Evolutionary conservation across 2,797 vertebrate genomes (phyloP).

Genomic region (Coregonus sp.): DNA sequence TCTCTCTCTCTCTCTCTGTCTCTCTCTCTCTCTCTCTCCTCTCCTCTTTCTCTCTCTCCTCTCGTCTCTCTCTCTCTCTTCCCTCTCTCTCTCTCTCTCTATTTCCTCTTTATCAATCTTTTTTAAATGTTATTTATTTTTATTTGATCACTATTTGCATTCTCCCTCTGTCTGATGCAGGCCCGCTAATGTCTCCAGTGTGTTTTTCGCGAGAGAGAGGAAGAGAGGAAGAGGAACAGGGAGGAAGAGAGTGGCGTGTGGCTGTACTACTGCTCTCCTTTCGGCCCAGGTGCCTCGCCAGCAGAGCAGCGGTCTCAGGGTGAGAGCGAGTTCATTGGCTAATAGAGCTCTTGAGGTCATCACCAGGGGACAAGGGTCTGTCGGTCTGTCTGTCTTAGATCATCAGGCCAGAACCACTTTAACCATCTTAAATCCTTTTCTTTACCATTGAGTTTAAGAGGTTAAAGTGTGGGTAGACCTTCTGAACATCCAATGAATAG

Average conservation of each 20-base stretch:
- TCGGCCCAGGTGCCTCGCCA: slow-evolving; percentile 49
- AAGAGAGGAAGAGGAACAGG: slow-evolving; percentile 23
- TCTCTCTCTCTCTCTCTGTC: no score
- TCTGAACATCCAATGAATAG: no score
- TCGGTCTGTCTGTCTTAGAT: neutral
- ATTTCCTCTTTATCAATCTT: neutral
- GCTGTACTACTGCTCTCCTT: slow-evolving; percentile 40
- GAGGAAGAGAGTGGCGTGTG: slow-evolving; percentile 42
- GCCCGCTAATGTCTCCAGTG: slow-evolving; percentile 46
- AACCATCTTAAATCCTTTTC: no score
- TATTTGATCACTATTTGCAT: neutral
- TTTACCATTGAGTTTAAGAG: no score
- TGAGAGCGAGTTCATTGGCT: slow-evolving; percentile 56
- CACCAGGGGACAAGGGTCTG: neutral
- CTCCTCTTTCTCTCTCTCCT: neutral
- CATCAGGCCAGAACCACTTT: no score
- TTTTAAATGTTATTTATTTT: neutral
- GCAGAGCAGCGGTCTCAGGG: slow-evolving; percentile 35
- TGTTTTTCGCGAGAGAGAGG: slow-evolving; percentile 25
- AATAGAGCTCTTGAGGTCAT: slow-evolving; percentile 37
- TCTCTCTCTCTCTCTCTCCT: no score
- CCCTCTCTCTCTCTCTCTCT: neutral
- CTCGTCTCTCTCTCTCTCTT: neutral
- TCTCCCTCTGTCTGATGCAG: slow-evolving; percentile 22
- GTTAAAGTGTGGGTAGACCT: no score